Evolutionary conservation across 1,140 invertebrate genomes (phyloP).

Genomic region (Eueides isabella): DNA sequence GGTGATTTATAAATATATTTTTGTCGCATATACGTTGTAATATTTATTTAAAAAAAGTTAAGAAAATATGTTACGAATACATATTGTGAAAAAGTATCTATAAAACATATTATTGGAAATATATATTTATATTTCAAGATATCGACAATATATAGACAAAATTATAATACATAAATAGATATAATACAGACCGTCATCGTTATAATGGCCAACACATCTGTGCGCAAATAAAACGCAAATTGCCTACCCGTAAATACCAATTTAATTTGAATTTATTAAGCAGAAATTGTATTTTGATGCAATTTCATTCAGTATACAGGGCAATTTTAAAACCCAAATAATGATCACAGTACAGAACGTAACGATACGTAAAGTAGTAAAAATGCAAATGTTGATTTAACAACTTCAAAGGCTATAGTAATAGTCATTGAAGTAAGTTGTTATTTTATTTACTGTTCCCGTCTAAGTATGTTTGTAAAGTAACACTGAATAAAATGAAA

Average conservation of each 20-base stretch:
- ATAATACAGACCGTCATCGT: not conserved
- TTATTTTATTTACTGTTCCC: not conserved
- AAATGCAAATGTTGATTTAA: not conserved
- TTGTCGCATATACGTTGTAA: not conserved
- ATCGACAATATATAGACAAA: not conserved
- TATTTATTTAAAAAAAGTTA: not conserved
- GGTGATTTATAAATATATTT: not conserved
- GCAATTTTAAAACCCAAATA: conserved; percentile 4
- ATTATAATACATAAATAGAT: not conserved
- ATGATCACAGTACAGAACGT: not conserved
- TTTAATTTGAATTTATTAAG: conserved; percentile 31
- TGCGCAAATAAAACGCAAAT: conserved; percentile 27
- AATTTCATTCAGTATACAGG: not conserved
- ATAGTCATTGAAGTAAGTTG: not conserved
- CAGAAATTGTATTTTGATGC: not conserved
- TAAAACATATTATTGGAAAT: no score
- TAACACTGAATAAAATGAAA: not conserved
- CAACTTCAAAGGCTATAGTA: not conserved
- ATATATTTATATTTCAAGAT: no score
- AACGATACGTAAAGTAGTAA: conserved; percentile 1
- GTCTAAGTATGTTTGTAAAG: not conserved
- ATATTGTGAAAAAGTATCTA: no score
- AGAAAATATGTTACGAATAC: no score
- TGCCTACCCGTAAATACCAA: conserved; percentile 25
- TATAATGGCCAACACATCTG: conserved; percentile 33